phyloP scores from a whole-genome alignment of 2,888 invertebrate species.

The Gymnoscelis rufifasciata region DNA sequence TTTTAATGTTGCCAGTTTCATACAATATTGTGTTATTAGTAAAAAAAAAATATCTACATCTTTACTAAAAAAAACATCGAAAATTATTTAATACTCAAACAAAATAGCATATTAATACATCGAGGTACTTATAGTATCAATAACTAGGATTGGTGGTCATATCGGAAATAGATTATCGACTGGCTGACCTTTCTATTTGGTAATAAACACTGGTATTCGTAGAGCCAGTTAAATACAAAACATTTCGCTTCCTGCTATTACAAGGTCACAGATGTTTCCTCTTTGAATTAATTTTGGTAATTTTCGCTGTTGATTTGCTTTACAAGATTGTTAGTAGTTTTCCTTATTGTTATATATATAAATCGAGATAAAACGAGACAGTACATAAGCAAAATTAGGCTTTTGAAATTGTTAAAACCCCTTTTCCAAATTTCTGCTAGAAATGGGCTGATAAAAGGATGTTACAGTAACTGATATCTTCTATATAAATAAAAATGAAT shows the following conservation, averaged over 20 bases:
- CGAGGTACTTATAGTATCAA: constrained; percentile 1
- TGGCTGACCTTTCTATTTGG: constrained; percentile 51
- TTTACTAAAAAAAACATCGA: too few relatives aligned
- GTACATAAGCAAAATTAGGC: too few relatives aligned
- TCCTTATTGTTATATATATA: too few relatives aligned
- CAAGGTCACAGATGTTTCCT: constrained; percentile 49
- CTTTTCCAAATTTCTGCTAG: too few relatives aligned
- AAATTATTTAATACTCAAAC: neutral
- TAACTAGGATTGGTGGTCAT: constrained; percentile 20
- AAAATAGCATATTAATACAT: neutral
- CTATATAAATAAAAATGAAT: too few relatives aligned
- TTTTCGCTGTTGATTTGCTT: constrained; percentile 6
- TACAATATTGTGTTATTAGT: too few relatives aligned
- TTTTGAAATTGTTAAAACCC: too few relatives aligned
- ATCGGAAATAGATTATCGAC: constrained; percentile 45
- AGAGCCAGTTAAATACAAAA: constrained; percentile 41
- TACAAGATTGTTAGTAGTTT: neutral
- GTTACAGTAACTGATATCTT: too few relatives aligned
- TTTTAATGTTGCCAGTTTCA: too few relatives aligned
- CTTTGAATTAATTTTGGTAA: constrained; percentile 38
- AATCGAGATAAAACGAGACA: too few relatives aligned
- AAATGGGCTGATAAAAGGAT: too few relatives aligned
- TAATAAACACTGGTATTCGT: constrained; percentile 33
- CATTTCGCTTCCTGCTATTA: constrained; percentile 44
- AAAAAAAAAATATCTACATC: too few relatives aligned